A percentile compares a stretch with the other conserved stretches of the same genome.
Conservation (phyloP, 2,797 vertebrate species). For the Furcifer pardalis region DNA sequence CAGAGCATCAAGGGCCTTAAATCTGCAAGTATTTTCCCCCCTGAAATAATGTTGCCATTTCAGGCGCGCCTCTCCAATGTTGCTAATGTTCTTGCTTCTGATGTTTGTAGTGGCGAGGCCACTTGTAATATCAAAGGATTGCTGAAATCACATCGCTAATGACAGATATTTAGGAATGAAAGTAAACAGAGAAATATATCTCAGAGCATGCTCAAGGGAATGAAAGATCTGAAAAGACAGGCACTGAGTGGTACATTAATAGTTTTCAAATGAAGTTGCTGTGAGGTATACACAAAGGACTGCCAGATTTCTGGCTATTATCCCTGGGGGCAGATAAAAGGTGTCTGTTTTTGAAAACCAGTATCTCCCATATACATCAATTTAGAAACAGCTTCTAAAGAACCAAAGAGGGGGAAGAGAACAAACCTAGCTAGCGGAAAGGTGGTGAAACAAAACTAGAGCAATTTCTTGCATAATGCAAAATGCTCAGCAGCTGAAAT, state of each 20-base stretch:
- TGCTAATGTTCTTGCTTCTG: background rate
- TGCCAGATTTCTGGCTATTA: background rate
- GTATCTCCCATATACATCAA: background rate
- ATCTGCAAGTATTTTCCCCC: background rate
- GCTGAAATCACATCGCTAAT: background rate
- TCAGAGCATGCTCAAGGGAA: accelerated
- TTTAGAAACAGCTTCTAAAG: constrained; percentile 29
- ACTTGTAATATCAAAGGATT: background rate
- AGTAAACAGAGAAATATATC: background rate
- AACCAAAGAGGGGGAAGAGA: background rate
- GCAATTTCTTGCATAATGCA: background rate
- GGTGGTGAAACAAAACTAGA: background rate
- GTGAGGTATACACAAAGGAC: background rate
- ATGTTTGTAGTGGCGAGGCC: background rate
- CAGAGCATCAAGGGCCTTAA: accelerated
- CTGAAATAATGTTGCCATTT: background rate
- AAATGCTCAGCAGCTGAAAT: background rate
- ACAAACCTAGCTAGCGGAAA: background rate
- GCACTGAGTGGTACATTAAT: background rate
- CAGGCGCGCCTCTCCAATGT: background rate
- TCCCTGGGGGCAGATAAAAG: constrained; percentile 16
- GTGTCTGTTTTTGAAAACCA: background rate
- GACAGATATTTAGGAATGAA: background rate
- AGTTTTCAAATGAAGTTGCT: constrained; percentile 16
- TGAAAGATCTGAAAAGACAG: background rate